Base-by-base conservation (phyloP, 2,888 invertebrate species). In the Protodeltote pygarga region DNA sequence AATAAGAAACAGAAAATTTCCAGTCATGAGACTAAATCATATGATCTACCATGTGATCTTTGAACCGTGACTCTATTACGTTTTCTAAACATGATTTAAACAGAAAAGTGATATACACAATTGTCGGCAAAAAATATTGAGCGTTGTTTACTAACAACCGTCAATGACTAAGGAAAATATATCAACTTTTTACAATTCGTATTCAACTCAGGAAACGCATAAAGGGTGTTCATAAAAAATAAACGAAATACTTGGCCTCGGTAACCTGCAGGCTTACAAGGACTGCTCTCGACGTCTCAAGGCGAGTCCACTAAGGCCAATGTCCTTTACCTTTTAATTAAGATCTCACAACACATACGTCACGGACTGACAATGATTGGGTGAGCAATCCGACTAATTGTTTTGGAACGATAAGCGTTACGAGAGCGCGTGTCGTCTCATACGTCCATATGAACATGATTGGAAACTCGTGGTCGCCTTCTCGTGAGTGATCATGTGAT, bases 401-500 rank as follows among this genome's bases (percentile, higher is more conserved):
- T 72, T 66, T 62, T 65, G 71, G 61, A 75, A 71, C 77, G 79
- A 79, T 79, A 79, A 79, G 77, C 66, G 67, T 67, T 68, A 65
- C 70, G 71, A 65, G 70, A 73, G 69, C 73, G 70, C 65, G 68
- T 73, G 71, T 72, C 73, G 63, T 61, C 75, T 65, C 71, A 68
- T 73, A 69, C 71, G 61, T 67, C 75, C 74, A 15, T 64, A 45
- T 34, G 15, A 65, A 74, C 69, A 75, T 82, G 79, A 88, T 87
- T 86, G 78, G 81, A 75, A 86, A 73, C 88, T 87, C 89, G 88
- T 88, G 87, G 86, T 75, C 80, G 67, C 68, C 69, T 79, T 77
- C 86, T 85, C 84, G 85, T 85, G 82, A 85, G 81, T 73, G 73
- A 77, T 91, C 91, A 91, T 88, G 88, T 91, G 90, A 91, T 81